A percentile compares a stretch with the other conserved stretches of the same genome.
These are phyloP conservation scores for Temnothorax rugatulus DNA, from an alignment of 2,888 invertebrate genomes.

Conservation along the genomic window DNA sequence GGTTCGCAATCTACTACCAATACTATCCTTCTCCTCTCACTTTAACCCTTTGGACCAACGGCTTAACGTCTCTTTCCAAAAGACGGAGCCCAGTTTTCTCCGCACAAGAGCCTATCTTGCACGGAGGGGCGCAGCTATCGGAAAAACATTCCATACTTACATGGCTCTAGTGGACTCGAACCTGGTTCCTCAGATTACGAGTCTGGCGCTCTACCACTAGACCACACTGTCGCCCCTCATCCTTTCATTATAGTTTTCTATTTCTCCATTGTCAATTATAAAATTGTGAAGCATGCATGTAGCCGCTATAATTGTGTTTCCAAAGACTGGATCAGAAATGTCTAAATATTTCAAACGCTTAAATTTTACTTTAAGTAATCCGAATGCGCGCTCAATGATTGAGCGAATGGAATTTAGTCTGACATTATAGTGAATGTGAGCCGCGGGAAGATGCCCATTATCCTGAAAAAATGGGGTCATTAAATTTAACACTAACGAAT, in stretches of 20 bases:
- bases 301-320: not conserved
- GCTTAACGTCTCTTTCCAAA: no score
- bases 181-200: no score
- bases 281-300: slow-evolving; percentile 14
- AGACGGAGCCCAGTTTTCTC: no score
- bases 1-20: no score
- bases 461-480: slow-evolving; percentile 8
- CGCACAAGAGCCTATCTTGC: no score
- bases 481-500: not conserved
- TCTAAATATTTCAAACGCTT: not conserved
- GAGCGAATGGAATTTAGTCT: not conserved
- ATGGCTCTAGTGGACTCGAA: no score
- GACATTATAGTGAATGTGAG: not conserved
- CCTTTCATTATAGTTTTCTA: not conserved
- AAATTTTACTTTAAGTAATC: slow-evolving; percentile 3
- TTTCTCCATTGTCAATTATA: slow-evolving; percentile 10
- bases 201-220: no score
- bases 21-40: no score
- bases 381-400: not conserved
- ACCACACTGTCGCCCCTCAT: no score
- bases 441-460: not conserved
- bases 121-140: no score
- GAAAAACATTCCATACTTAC: no score
- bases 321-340: not conserved
- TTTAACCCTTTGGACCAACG: no score